Conservation (phyloP, 2,888 invertebrate genomes). For the Orthonychiurus folsomi region DNA sequence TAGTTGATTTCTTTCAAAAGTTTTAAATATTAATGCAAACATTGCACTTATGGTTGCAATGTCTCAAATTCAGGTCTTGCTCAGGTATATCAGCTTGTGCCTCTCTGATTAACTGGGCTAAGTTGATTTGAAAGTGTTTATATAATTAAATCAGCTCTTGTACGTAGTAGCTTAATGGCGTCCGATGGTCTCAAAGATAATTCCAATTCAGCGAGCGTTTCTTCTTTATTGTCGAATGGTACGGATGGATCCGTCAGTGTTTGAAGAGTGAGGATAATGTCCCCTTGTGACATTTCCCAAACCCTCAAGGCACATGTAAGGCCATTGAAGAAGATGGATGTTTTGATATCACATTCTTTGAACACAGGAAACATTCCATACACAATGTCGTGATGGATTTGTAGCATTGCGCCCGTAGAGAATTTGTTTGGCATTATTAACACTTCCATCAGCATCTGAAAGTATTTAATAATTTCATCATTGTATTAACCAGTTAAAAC, state of each 20-base stretch:
- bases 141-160: conserved; percentile 17
- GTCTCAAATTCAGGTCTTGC: too few species aligned
- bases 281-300: conserved; percentile 30
- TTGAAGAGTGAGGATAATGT: conserved; percentile 29
- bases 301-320: conserved; percentile 28
- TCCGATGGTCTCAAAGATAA: conserved; percentile 20
- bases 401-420: conserved; percentile 25
- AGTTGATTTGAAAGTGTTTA: not conserved
- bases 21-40: too few species aligned
- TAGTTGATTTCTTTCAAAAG: too few species aligned
- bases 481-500: not conserved
- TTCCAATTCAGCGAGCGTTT: conserved; percentile 29
- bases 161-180: conserved; percentile 18
- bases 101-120: not conserved
- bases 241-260: conserved; percentile 21
- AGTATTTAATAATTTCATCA: conserved; percentile 1
- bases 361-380: conserved; percentile 33
- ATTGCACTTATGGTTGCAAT: too few species aligned
- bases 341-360: conserved; percentile 19
- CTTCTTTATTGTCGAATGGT: conserved; percentile 27
- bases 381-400: conserved; percentile 28
- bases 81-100: too few species aligned
- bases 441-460: conserved; percentile 31
- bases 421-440: conserved; percentile 30
- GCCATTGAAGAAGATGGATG: conserved; percentile 30